These are phyloP conservation scores for Stenoptilia bipunctidactyla DNA, from an alignment of 2,888 invertebrate genomes.

Conservation along the genomic window DNA sequence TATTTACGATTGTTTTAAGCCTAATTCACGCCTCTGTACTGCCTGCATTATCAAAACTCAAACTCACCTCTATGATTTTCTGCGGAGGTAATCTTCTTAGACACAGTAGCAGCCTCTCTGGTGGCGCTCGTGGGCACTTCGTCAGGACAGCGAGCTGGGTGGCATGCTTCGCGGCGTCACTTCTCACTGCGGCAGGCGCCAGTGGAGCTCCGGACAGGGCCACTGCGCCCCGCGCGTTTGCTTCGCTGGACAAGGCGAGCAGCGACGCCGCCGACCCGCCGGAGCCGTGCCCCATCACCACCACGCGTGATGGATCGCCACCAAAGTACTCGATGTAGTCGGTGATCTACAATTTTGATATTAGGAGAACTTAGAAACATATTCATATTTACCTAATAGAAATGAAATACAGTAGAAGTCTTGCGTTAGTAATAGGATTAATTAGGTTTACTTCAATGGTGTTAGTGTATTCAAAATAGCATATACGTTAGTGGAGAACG, in stretches of 20 bases:
- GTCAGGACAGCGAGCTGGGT: conserved; percentile 73
- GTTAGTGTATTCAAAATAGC: no score
- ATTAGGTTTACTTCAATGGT: no score
- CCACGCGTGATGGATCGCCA: conserved; percentile 79
- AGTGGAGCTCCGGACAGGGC: conserved; percentile 83
- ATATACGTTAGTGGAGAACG: no score
- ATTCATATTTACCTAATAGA: no score
- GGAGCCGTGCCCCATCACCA: conserved; percentile 82
- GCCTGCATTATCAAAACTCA: no score
- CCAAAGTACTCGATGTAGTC: conserved; percentile 84
- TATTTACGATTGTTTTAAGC: no score
- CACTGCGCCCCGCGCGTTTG: conserved; percentile 74
- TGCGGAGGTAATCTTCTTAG: conserved; percentile 67
- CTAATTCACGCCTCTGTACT: no score
- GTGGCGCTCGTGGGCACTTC: conserved; percentile 71
- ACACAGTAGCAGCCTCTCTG: conserved; percentile 76
- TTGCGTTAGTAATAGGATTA: no score
- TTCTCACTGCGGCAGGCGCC: conserved; percentile 78
- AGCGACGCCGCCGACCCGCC: conserved; percentile 82
- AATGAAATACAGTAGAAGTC: no score
- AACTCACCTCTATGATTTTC: conserved; percentile 43
- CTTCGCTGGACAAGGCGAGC: conserved; percentile 75
- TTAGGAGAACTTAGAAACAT: no score
- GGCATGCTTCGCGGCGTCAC: conserved; percentile 73
- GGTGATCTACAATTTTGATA: conserved; percentile 34